Conservation (phyloP, 1,140 invertebrate species). For the Trichogramma pretiosum region DNA sequence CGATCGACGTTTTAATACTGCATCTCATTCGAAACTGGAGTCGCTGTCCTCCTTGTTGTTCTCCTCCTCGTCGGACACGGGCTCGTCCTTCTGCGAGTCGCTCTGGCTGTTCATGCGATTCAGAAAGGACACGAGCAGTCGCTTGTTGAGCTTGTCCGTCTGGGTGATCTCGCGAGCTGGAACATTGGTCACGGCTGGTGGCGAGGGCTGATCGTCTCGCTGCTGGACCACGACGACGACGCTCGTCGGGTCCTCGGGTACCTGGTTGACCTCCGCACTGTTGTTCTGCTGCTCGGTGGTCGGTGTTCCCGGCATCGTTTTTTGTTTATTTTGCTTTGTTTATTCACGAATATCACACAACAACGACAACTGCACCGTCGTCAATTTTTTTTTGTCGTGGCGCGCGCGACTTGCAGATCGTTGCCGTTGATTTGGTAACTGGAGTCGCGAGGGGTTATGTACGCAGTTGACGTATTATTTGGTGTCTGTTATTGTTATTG, state of each 20-base stretch:
- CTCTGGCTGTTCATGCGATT: constrained; percentile 51
- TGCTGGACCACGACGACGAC: constrained; percentile 9
- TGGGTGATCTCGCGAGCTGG: constrained; percentile 47
- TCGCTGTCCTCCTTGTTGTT: neutral
- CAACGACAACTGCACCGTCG: neutral
- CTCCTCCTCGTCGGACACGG: neutral
- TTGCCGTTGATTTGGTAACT: too few species aligned
- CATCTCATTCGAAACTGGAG: constrained; percentile 9
- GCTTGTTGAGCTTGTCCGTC: constrained; percentile 57
- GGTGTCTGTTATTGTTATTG: too few species aligned
- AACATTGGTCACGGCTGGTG: constrained; percentile 1
- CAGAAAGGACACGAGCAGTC: constrained; percentile 51
- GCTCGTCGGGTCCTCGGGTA: constrained; percentile 22
- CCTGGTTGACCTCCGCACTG: constrained; percentile 18
- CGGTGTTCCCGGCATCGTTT: constrained; percentile 39
- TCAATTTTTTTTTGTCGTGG: neutral
- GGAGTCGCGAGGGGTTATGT: too few species aligned
- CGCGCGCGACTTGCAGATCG: neutral
- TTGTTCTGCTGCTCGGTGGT: constrained; percentile 26
- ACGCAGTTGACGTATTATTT: too few species aligned
- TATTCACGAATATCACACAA: neutral
- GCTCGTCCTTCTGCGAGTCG: constrained; percentile 36
- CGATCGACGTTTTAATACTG: too few species aligned
- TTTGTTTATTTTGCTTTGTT: neutral
- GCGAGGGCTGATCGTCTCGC: constrained; percentile 18